Evolutionary conservation across 2,888 invertebrate species (phyloP).

Genomic region (Carcina quercana): DNA sequence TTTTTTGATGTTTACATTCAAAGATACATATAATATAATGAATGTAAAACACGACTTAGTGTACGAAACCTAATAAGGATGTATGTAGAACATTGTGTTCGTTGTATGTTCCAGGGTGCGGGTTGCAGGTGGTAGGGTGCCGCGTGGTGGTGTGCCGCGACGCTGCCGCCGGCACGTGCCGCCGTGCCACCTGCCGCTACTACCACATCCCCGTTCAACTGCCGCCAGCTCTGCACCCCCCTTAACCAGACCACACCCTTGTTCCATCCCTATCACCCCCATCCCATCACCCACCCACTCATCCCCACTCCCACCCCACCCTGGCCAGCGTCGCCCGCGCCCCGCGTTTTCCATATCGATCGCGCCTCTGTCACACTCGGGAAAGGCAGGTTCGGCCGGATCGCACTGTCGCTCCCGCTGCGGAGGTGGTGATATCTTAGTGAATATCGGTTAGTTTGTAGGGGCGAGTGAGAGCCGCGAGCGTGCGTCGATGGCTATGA

Average conservation of each 20-base stretch:
- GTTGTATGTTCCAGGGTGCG: constrained; percentile 82
- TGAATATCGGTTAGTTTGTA: constrained; percentile 51
- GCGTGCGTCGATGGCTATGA: too few relatives aligned
- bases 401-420: constrained; percentile 40
- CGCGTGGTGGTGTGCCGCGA: constrained; percentile 97
- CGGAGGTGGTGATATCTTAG: constrained; percentile 51
- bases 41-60: too few relatives aligned
- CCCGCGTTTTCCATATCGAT: constrained; percentile 51
- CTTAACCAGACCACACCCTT: constrained; percentile 46
- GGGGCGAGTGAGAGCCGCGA: constrained; percentile 29
- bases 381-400: constrained; percentile 45
- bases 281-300: constrained; percentile 2
- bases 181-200: constrained; percentile 96
- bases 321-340: constrained; percentile 36
- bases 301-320: constrained; percentile 19
- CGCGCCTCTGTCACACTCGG: constrained; percentile 59
- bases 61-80: too few relatives aligned
- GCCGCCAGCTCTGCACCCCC: constrained; percentile 82
- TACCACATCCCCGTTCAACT: constrained; percentile 96
- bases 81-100: background rate
- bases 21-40: too few relatives aligned
- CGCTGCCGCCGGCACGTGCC: constrained; percentile 94
- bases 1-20: too few relatives aligned
- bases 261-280: background rate
- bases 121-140: constrained; percentile 96